Conservation (phyloP, 2,113 vertebrate species). For the Paradisaea rubra region DNA sequence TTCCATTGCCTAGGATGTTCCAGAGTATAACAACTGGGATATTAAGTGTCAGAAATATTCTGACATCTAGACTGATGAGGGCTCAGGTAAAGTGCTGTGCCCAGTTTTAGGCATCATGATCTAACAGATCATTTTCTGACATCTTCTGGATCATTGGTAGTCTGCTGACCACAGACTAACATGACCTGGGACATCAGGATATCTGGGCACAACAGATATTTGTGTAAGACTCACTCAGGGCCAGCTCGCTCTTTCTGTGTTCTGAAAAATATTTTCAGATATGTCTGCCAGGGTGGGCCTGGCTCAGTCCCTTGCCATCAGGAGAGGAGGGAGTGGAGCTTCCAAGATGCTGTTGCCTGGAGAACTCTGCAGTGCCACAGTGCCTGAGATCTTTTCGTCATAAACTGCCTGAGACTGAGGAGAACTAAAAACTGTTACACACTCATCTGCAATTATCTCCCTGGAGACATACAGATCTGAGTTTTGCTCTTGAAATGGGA, state of each 20-base stretch:
- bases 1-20: neutral
- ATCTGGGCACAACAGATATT: accelerated
- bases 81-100: neutral
- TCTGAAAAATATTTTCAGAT: neutral
- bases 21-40: neutral
- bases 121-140: neutral
- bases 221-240: neutral
- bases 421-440: neutral
- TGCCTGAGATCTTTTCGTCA: neutral
- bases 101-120: neutral
- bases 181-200: neutral
- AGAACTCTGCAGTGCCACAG: neutral
- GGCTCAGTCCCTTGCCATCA: neutral
- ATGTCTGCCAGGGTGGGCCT: neutral
- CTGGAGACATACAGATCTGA: neutral
- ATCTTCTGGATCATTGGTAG: neutral
- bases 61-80: neutral
- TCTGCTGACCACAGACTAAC: neutral
- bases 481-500: neutral
- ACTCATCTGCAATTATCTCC: neutral
- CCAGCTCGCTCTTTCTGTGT: neutral
- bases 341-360: neutral
- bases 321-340: neutral
- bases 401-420: neutral
- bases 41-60: neutral